Evolutionary conservation across 2,888 invertebrate species (phyloP).

Genomic region (Pristionchus maxplancki): DNA sequence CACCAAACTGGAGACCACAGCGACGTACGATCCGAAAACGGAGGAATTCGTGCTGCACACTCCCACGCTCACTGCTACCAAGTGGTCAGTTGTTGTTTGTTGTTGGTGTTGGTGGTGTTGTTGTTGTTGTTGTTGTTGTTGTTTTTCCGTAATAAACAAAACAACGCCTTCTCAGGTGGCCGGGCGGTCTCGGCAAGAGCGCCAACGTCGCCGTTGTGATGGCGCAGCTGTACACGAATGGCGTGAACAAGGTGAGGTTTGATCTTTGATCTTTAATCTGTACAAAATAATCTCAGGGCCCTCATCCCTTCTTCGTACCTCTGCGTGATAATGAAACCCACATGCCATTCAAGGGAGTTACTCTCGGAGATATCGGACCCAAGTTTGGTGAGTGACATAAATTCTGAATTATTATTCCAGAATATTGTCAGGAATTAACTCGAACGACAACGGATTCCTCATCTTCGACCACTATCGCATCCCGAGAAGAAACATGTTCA

Average conservation of each 20-base stretch:
- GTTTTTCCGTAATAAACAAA: too few species aligned
- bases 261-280: not conserved
- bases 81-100: slow-evolving; percentile 83
- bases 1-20: slow-evolving; percentile 92
- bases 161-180: slow-evolving; percentile 86
- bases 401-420: not conserved
- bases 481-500: slow-evolving; percentile 90
- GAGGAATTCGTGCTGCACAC: slow-evolving; percentile 91
- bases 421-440: slow-evolving; percentile 83
- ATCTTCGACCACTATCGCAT: slow-evolving; percentile 90
- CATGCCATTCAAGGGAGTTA: slow-evolving; percentile 86
- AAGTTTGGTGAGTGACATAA: slow-evolving; percentile 77
- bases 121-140: too few species aligned
- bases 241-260: slow-evolving; percentile 82
- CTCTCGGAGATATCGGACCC: slow-evolving; percentile 94
- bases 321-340: slow-evolving; percentile 90
- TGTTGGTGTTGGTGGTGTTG: too few species aligned
- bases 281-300: slow-evolving; percentile 81
- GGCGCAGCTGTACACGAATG: slow-evolving; percentile 90
- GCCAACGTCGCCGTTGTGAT: slow-evolving; percentile 93
- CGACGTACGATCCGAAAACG: slow-evolving; percentile 88
- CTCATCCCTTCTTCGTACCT: slow-evolving; percentile 94
- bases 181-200: slow-evolving; percentile 93
- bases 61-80: slow-evolving; percentile 90
- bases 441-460: slow-evolving; percentile 93